phyloP scores from a whole-genome alignment of 2,888 invertebrate genomes.

The Dicyrtoma fusca region DNA sequence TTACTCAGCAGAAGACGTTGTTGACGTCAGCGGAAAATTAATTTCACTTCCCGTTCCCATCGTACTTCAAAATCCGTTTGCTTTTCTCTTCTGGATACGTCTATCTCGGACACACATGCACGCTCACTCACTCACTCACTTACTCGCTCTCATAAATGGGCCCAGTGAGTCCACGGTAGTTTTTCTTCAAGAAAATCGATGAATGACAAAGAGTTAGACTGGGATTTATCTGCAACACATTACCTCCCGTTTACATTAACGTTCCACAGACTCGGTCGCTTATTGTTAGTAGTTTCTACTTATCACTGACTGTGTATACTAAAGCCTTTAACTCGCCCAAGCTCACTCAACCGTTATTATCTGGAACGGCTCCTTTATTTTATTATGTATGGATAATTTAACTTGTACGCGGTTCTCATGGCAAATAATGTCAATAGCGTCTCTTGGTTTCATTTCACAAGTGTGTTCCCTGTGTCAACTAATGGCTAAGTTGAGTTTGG shows the following conservation, averaged over 20 bases:
- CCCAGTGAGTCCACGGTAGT: too few relatives aligned
- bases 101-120: neutral
- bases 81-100: neutral
- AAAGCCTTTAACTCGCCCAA: too few relatives aligned
- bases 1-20: conserved; percentile 19
- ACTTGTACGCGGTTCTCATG: neutral
- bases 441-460: neutral
- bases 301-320: neutral
- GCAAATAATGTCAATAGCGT: conserved; percentile 16
- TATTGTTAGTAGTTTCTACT: neutral
- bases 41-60: conserved; percentile 45
- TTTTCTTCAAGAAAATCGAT: conserved; percentile 23
- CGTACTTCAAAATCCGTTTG: conserved; percentile 41
- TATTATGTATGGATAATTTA: too few relatives aligned
- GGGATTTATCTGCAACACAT: conserved; percentile 31
- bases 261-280: neutral
- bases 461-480: neutral
- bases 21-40: conserved; percentile 47
- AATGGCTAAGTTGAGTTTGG: neutral
- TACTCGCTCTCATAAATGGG: neutral
- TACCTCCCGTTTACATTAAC: neutral
- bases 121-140: conserved; percentile 2
- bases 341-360: too few relatives aligned
- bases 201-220: conserved; percentile 20
- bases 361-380: too few relatives aligned